These are phyloP conservation scores for Pedetes capensis DNA, from an alignment of 2,113 vertebrate species.

Conservation along the genomic window DNA sequence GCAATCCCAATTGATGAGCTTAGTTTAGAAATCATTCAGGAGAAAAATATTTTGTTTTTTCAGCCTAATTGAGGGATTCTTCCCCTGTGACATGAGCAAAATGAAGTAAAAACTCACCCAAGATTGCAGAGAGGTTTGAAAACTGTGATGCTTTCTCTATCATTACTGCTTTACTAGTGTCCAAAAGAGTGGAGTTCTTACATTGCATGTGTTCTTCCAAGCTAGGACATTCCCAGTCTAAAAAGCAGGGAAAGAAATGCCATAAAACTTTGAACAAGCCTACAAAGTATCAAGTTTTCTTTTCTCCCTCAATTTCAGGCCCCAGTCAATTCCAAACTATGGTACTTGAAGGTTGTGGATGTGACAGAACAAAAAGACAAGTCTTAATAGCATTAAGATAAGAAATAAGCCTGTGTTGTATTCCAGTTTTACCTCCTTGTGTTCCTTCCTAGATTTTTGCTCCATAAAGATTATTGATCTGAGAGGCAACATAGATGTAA, in stretches of 20 bases:
- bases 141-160: slow-evolving; percentile 82
- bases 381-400: background rate
- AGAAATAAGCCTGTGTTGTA: background rate
- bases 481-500: background rate
- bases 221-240: slow-evolving; percentile 63
- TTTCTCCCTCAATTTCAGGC: background rate
- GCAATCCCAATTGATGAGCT: background rate
- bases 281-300: background rate
- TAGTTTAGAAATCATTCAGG: slow-evolving; percentile 15
- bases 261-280: slow-evolving; percentile 8
- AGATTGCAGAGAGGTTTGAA: slow-evolving; percentile 88
- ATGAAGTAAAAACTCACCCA: slow-evolving; percentile 81
- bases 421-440: background rate
- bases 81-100: background rate
- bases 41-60: slow-evolving; percentile 6
- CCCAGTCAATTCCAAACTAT: background rate
- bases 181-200: slow-evolving; percentile 93
- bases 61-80: background rate
- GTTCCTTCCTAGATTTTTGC: background rate
- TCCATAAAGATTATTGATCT: background rate
- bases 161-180: slow-evolving; percentile 86
- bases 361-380: background rate
- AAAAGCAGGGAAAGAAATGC: background rate
- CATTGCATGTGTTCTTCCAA: slow-evolving; percentile 28
- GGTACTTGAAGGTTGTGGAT: background rate